Conservation (phyloP, 1,140 invertebrate genomes). For the Reticulitermes speratus region DNA sequence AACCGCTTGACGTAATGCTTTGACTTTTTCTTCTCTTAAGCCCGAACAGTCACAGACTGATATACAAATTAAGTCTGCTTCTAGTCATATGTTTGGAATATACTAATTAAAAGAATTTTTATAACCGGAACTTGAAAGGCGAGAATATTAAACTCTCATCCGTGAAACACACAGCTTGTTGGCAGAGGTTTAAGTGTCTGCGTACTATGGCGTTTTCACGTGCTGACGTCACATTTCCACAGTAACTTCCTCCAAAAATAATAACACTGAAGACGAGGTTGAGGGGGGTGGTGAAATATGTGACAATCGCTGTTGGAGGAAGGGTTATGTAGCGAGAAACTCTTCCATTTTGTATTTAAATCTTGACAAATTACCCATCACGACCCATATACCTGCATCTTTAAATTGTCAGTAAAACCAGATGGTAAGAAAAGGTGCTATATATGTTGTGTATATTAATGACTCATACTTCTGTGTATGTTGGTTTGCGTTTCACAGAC, state of each 20-base stretch:
- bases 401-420: background rate
- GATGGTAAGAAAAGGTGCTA: no score
- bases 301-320: background rate
- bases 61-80: background rate
- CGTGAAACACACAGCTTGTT: background rate
- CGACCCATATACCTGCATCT: background rate
- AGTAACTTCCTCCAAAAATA: background rate
- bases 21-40: background rate
- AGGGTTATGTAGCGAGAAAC: background rate
- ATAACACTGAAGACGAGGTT: background rate
- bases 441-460: background rate
- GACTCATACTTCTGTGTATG: background rate
- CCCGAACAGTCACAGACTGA: background rate
- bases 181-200: background rate
- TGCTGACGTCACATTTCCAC: background rate
- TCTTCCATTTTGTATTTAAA: background rate
- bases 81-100: background rate
- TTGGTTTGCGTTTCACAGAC: no score
- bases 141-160: background rate
- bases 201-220: background rate
- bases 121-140: background rate
- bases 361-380: background rate
- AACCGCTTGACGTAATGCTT: background rate
- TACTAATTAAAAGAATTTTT: background rate
- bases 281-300: background rate